phyloP scores from a whole-genome alignment of 2,888 invertebrate species.

The Phaedon cochleariae region DNA sequence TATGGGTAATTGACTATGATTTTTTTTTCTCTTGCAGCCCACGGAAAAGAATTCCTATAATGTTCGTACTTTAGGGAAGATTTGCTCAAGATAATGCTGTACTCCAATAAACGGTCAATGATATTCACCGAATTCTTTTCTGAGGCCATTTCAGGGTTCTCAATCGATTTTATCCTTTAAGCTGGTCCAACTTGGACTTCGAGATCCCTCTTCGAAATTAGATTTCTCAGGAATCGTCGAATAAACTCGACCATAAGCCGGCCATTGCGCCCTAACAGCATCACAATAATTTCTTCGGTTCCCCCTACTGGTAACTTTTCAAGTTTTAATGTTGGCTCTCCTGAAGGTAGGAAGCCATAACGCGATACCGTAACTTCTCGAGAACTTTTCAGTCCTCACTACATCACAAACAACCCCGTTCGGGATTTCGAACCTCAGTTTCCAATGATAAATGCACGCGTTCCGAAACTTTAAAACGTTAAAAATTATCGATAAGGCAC shows the following conservation, averaged over 20 bases:
- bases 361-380: constrained; percentile 38
- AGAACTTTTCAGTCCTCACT: constrained; percentile 31
- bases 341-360: constrained; percentile 40
- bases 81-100: too few species aligned
- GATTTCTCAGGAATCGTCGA: not conserved
- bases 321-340: constrained; percentile 49
- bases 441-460: constrained; percentile 39
- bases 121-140: too few species aligned
- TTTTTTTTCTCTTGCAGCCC: too few species aligned
- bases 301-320: constrained; percentile 34
- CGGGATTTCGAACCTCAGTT: constrained; percentile 30
- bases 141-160: too few species aligned
- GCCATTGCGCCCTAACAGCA: not conserved
- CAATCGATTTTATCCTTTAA: not conserved
- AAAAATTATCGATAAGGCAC: constrained; percentile 45
- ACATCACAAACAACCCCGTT: constrained; percentile 36
- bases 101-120: too few species aligned
- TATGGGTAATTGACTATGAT: too few species aligned
- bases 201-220: not conserved
- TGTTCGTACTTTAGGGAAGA: too few species aligned
- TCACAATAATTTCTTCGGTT: not conserved
- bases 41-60: too few species aligned
- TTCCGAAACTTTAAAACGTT: constrained; percentile 41
- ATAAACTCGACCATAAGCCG: not conserved
- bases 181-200: too few species aligned